A percentile compares a stretch with the other conserved stretches of the same genome.
These are phyloP conservation scores for Tauraco hartlaubi DNA, from an alignment of 2,797 vertebrate species.

Conservation along the genomic window DNA sequence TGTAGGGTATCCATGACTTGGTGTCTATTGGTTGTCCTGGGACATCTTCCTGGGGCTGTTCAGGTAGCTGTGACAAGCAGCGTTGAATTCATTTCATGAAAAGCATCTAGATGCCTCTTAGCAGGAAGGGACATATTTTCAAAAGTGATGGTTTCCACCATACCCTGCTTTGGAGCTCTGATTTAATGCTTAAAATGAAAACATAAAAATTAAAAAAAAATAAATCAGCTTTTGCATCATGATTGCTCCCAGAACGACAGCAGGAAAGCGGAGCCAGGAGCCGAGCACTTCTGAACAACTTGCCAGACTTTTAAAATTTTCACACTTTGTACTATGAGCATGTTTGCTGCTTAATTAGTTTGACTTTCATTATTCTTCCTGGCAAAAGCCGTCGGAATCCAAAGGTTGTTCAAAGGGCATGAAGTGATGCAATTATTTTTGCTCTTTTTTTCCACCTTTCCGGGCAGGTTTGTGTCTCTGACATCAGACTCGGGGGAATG, in stretches of 20 bases:
- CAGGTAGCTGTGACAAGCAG: neutral
- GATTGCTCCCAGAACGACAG: neutral
- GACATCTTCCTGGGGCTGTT: neutral
- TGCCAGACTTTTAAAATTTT: neutral
- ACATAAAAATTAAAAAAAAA: neutral
- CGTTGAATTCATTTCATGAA: neutral
- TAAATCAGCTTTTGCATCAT: neutral
- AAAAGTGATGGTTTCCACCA: neutral
- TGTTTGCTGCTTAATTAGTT: neutral
- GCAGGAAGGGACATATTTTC: neutral
- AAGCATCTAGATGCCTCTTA: neutral
- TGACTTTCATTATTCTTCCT: conserved; percentile 14
- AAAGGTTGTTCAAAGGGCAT: conserved; percentile 19
- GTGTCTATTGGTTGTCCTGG: neutral
- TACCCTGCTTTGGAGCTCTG: neutral
- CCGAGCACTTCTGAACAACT: neutral
- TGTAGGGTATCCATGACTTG: neutral
- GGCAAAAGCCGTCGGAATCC: neutral
- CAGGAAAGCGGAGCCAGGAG: neutral
- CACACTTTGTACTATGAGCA: neutral
- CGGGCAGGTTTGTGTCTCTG: neutral
- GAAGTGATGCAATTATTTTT: neutral
- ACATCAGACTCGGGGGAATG: neutral
- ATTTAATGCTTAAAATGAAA: neutral
- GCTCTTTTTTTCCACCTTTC: neutral